Conservation (phyloP, 2,113 vertebrate species). For the Chaetops frenatus region DNA sequence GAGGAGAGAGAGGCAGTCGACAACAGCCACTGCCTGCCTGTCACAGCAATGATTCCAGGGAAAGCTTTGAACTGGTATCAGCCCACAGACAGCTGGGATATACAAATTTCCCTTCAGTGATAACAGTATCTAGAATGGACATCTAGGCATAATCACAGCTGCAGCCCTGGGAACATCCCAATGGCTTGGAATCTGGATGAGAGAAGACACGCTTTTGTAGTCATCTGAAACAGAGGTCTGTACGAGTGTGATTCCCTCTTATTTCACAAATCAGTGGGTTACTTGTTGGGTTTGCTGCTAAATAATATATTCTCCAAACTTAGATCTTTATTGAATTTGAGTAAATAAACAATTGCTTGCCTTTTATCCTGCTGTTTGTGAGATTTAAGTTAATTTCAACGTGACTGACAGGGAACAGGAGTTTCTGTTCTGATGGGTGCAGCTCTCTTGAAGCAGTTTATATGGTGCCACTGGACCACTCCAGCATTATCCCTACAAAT, state of each 20-base stretch:
- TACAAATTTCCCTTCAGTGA: not conserved
- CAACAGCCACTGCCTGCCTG: not conserved
- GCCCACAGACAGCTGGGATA: not conserved
- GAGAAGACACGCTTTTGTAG: not conserved
- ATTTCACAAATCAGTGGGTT: not conserved
- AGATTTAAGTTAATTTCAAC: not conserved
- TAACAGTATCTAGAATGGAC: not conserved
- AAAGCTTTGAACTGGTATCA: not conserved
- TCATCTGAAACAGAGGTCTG: not conserved
- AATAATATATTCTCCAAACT: not conserved
- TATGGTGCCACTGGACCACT: not conserved
- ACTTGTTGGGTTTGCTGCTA: not conserved
- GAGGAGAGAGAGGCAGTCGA: not conserved
- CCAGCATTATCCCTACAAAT: not conserved
- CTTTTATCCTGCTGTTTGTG: not conserved
- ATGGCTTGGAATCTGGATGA: rapidly evolving
- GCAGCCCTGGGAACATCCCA: not conserved
- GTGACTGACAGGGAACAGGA: not conserved
- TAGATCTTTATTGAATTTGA: not conserved
- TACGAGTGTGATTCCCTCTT: not conserved
- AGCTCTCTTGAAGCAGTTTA: not conserved
- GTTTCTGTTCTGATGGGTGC: not conserved
- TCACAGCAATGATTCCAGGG: rapidly evolving
- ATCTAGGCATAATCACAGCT: not conserved
- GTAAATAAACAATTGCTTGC: not conserved